phyloP scores from a whole-genome alignment of 2,888 invertebrate species.

The Marronus borbonicus region DNA sequence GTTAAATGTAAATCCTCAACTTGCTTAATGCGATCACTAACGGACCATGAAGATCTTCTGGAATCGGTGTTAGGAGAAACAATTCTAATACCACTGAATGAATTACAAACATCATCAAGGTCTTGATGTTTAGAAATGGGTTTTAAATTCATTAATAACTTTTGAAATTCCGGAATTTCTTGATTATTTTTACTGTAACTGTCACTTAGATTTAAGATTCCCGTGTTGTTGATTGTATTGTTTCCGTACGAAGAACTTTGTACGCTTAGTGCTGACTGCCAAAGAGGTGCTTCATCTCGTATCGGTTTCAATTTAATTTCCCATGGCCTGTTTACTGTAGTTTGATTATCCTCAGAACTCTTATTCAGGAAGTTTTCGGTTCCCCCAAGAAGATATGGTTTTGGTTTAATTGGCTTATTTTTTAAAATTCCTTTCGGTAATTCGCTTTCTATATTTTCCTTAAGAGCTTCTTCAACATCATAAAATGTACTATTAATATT shows the following conservation, averaged over 20 bases:
- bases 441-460: conserved; percentile 63
- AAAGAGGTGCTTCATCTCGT: conserved; percentile 65
- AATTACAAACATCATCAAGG: conserved; percentile 49
- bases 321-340: conserved; percentile 70
- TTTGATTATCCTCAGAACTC: conserved; percentile 9
- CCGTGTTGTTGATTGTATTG: conserved; percentile 11
- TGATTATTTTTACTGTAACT: conserved; percentile 40
- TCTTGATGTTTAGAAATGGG: conserved; percentile 60
- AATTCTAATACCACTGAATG: conserved; percentile 53
- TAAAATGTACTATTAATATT: conserved; percentile 52
- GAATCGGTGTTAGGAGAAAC: conserved; percentile 55
- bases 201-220: conserved; percentile 14
- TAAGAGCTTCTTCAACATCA: conserved; percentile 53
- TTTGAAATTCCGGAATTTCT: conserved; percentile 65
- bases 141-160: conserved; percentile 64
- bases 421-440: conserved; percentile 81
- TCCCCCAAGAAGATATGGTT: conserved; percentile 82
- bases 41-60: conserved; percentile 66
- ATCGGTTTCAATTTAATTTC: conserved; percentile 72
- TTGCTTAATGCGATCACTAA: conserved; percentile 72
- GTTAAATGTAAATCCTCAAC: conserved; percentile 68
- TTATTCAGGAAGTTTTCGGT: conserved; percentile 71
- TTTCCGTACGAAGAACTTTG: conserved; percentile 64
- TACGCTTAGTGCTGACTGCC: conserved; percentile 70
- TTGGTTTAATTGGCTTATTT: conserved; percentile 82